Base-by-base conservation (phyloP, 1,140 invertebrate genomes). In the Luehdorfia chinensis region DNA sequence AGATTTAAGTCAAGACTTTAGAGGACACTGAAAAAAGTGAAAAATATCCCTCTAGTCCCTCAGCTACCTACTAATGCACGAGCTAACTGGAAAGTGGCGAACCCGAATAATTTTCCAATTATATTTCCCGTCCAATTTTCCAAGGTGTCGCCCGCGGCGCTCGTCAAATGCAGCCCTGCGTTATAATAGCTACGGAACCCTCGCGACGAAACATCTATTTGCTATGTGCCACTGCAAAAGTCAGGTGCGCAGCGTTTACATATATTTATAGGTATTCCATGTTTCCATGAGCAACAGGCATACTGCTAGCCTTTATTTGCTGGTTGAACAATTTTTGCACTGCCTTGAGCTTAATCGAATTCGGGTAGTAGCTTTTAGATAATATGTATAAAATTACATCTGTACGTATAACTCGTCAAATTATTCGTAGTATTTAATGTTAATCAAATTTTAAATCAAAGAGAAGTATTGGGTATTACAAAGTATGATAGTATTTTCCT, bases 121-220 rank as follows among this genome's bases (percentile, higher is more conserved):
- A 85, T 85, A 84, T 84, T 85, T 84, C 77, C 79, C 75, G 74
- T 79, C 64, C 81, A 85, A 85, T 85, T 83, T 85, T 85, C 81
- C 79, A 61, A 78, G 77, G 76, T 84, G 81, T 84, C 81, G 81
- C 79, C 63, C 62, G 66, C 69, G 79, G 81, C 78, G 50, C 73
- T 85, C 79, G 81, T 86, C 81, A 86, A 86, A 70, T 72, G 75
- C 81, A 86, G 81, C 72, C 68, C 61, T 66, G 52, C 59, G 60
- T 73, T 64, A 66, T 68, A 71, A 70, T 62, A 44, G 58, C 23
- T 41, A 28, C 37, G 37, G 21, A 43, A 31, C 27, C 45, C 39
- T 46, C 56, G 43, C n/a, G 43, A 55, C 44, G 32, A 16, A 36
- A 39, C 30, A 36, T 47, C 48, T 52, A 60, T 60, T 59, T 58